These are phyloP conservation scores for Bagarius yarrelli DNA, from an alignment of 2,113 vertebrate genomes.

Conservation along the genomic window DNA sequence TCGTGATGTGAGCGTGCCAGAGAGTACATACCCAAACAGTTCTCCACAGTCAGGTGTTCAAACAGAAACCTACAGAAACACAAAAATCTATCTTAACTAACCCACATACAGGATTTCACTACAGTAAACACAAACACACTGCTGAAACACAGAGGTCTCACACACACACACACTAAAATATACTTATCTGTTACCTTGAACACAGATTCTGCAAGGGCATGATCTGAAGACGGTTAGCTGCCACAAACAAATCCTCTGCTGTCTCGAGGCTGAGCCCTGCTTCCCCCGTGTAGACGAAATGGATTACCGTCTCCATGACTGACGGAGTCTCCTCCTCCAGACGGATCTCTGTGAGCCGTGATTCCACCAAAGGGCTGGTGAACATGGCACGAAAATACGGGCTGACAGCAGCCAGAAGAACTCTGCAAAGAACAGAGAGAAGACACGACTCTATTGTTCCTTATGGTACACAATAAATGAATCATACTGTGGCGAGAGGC, in stretches of 20 bases:
- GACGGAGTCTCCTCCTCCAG: slow-evolving; percentile 76
- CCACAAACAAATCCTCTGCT: slow-evolving; percentile 79
- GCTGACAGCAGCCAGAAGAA: slow-evolving; percentile 77
- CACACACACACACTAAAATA: too few species aligned
- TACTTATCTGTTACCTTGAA: slow-evolving; percentile 75
- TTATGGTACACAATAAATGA: too few species aligned
- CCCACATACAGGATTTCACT: neutral
- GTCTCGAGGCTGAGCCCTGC: slow-evolving; percentile 74
- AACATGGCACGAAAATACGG: slow-evolving; percentile 82
- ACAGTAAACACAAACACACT: neutral
- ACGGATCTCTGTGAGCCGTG: slow-evolving; percentile 76
- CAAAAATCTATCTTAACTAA: neutral
- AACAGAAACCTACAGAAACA: slow-evolving; percentile 71
- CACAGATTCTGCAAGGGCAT: slow-evolving; percentile 78
- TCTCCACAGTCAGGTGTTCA: slow-evolving; percentile 77
- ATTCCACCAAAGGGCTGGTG: slow-evolving; percentile 79
- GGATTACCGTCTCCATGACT: slow-evolving; percentile 76
- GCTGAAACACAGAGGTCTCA: too few species aligned
- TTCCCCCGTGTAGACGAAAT: slow-evolving; percentile 78
- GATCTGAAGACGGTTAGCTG: slow-evolving; percentile 78
- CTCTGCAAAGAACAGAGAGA: slow-evolving; percentile 58
- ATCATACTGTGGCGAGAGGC: too few species aligned
- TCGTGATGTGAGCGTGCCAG: slow-evolving; percentile 79
- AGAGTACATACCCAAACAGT: slow-evolving; percentile 79
- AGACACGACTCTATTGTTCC: neutral